phyloP scores from a whole-genome alignment of 1,140 invertebrate species.

The Drosophila mauritiana region DNA sequence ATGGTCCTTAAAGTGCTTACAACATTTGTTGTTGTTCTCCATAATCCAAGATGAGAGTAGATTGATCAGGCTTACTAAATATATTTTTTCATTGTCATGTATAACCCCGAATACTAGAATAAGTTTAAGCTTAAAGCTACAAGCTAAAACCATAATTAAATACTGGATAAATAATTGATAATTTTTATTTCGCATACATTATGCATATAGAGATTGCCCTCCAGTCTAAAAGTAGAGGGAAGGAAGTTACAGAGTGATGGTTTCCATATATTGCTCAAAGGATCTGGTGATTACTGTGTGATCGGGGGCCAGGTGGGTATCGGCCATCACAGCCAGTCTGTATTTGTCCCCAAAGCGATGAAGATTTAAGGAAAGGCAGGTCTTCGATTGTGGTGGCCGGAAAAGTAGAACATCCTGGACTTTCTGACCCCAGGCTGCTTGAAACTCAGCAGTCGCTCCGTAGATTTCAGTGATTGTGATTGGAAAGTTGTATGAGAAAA shows the following conservation, averaged over 20 bases:
- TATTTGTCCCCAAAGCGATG: conserved; percentile 90
- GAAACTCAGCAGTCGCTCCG: conserved; percentile 72
- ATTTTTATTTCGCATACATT: conserved; percentile 23
- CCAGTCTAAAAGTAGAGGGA: background rate
- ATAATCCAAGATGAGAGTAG: background rate
- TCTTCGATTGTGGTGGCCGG: conserved; percentile 92
- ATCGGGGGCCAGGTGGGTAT: conserved; percentile 88
- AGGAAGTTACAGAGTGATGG: conserved; percentile 48
- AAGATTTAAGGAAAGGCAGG: conserved; percentile 91
- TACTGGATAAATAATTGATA: conserved; percentile 38
- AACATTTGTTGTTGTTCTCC: conserved; percentile 19
- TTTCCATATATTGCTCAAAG: conserved; percentile 81
- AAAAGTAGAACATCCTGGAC: conserved; percentile 90
- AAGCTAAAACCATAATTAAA: background rate
- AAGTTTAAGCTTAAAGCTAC: background rate
- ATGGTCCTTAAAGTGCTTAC: background rate
- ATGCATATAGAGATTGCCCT: background rate
- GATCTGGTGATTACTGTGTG: conserved; percentile 82
- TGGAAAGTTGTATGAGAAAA: conserved; percentile 89
- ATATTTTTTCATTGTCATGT: background rate
- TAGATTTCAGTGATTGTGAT: conserved; percentile 90
- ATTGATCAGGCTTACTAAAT: too few relatives aligned
- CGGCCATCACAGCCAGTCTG: conserved; percentile 90
- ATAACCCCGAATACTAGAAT: background rate
- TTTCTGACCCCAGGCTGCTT: conserved; percentile 89